These are phyloP conservation scores for Diplogasteroides magnus DNA, from an alignment of 1,140 invertebrate species.

Conservation along the genomic window DNA sequence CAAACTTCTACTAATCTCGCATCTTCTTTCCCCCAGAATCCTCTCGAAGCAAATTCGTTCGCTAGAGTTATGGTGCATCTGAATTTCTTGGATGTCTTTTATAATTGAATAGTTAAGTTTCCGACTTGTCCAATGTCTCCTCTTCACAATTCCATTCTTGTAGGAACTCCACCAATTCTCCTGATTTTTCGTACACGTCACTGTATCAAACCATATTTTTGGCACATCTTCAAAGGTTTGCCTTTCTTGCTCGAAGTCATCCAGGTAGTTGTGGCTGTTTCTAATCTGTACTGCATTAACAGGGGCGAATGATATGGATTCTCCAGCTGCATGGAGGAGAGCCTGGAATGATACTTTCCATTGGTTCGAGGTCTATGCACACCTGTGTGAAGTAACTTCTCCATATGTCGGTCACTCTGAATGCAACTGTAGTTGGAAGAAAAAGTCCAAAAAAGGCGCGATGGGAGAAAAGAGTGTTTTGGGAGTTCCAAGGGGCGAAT, in stretches of 20 bases:
- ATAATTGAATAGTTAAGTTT: no score
- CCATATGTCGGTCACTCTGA: slow-evolving; percentile 54
- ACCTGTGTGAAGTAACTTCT: slow-evolving; percentile 53
- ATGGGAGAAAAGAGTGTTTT: slow-evolving; percentile 54
- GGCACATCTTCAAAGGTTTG: no score
- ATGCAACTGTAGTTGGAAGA: slow-evolving; percentile 47
- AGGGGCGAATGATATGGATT: slow-evolving; percentile 42
- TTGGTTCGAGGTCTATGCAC: no score
- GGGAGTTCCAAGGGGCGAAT: slow-evolving; percentile 42
- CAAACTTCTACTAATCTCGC: no score
- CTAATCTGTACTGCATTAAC: slow-evolving; percentile 21
- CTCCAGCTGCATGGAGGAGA: slow-evolving; percentile 47
- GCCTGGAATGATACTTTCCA: no score
- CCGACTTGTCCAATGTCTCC: background rate
- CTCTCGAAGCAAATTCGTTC: no score
- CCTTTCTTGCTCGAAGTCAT: slow-evolving; percentile 9
- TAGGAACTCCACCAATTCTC: slow-evolving; percentile 9
- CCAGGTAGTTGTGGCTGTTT: slow-evolving; percentile 12
- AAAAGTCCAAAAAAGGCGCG: slow-evolving; percentile 52
- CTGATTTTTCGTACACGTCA: slow-evolving; percentile 18
- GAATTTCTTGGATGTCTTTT: no score
- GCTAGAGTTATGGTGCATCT: no score
- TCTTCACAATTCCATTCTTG: background rate
- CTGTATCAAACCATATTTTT: slow-evolving; percentile 9
- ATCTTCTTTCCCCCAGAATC: no score